These are phyloP conservation scores for Lasioglossum marginatum DNA, from an alignment of 2,888 invertebrate species.

Conservation along the genomic window DNA sequence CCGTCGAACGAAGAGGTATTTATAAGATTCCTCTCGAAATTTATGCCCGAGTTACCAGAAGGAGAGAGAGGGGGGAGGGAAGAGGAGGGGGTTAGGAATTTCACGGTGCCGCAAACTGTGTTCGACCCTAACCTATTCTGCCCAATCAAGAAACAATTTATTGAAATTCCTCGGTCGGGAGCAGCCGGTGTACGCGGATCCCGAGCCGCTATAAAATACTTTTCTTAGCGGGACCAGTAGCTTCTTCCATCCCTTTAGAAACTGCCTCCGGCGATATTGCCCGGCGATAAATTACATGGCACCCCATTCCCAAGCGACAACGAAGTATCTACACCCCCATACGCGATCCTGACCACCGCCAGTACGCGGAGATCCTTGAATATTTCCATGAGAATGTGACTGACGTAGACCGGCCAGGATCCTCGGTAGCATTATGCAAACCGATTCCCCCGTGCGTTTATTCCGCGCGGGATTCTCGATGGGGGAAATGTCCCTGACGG, in stretches of 20 bases:
- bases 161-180: neutral
- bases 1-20: neutral
- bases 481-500: neutral
- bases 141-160: constrained; percentile 20
- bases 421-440: constrained; percentile 30
- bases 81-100: neutral
- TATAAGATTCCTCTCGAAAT: constrained; percentile 5
- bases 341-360: constrained; percentile 46
- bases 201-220: constrained; percentile 59
- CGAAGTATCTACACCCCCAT: constrained; percentile 31
- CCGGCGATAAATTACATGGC: constrained; percentile 64
- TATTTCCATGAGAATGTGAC: constrained; percentile 65
- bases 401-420: constrained; percentile 7
- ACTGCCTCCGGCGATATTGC: constrained; percentile 63
- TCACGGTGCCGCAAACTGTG: neutral
- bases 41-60: neutral
- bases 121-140: neutral
- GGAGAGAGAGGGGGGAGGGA: rapidly evolving
- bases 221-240: constrained; percentile 15
- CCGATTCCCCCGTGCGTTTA: constrained; percentile 18
- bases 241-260: constrained; percentile 37
- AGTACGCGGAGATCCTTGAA: constrained; percentile 39
- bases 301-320: constrained; percentile 15
- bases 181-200: neutral
- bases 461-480: constrained; percentile 11